Evolutionary conservation across 2,113 vertebrate species (phyloP).

Genomic region (Bungarus multicinctus): DNA sequence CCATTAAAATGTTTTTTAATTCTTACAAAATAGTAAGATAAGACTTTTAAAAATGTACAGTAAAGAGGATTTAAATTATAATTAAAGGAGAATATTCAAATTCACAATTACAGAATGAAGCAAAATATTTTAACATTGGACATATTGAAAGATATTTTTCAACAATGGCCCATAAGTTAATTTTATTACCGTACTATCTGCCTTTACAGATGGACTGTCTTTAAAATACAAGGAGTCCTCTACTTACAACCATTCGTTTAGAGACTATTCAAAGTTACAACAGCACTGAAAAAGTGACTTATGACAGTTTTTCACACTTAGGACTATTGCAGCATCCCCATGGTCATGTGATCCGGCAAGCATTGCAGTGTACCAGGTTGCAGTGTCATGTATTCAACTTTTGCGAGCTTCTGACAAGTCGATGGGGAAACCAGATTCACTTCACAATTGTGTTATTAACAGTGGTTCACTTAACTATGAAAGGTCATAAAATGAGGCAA

Average conservation of each 20-base stretch:
- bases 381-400: background rate
- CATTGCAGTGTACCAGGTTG: background rate
- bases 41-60: background rate
- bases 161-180: background rate
- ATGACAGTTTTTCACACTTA: background rate
- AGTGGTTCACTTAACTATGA: background rate
- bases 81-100: background rate
- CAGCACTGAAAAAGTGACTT: background rate
- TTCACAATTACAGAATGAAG: background rate
- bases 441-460: background rate
- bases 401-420: background rate
- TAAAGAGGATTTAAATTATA: background rate
- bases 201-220: background rate
- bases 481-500: background rate
- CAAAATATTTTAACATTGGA: background rate
- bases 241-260: background rate
- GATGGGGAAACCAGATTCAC: background rate
- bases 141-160: background rate
- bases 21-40: background rate
- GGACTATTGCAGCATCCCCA: background rate
- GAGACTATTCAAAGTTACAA: background rate
- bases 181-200: background rate
- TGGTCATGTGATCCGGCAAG: background rate
- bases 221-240: background rate
- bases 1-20: background rate